A percentile compares a stretch with the other conserved stretches of the same genome.
Evolutionary conservation across 2,113 vertebrate genomes (phyloP).

Genomic region (Opisthocomus hoazin): DNA sequence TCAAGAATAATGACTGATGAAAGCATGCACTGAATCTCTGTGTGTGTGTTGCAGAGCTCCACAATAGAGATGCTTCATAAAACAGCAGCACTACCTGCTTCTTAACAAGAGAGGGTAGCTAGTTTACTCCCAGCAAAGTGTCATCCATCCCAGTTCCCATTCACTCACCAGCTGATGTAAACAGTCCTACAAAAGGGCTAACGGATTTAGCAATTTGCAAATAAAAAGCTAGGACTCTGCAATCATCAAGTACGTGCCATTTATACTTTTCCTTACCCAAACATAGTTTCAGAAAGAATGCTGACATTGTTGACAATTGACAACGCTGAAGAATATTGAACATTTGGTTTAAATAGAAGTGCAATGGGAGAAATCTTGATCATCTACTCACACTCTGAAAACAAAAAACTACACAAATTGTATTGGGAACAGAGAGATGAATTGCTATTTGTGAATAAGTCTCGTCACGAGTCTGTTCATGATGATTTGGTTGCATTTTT

Average conservation of each 20-base stretch:
- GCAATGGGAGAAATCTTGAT: neutral
- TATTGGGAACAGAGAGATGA: neutral
- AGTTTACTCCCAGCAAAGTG: neutral
- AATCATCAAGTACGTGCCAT: fast-evolving
- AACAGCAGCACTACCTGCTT: neutral
- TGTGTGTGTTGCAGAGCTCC: neutral
- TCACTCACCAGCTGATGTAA: neutral
- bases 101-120: neutral
- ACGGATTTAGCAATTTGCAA: neutral
- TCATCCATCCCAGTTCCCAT: neutral
- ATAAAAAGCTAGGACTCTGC: neutral
- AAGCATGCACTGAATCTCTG: neutral
- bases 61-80: neutral
- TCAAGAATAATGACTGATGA: neutral
- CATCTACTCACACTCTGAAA: neutral
- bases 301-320: neutral
- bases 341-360: neutral
- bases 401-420: neutral
- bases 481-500: neutral
- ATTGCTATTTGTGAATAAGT: neutral
- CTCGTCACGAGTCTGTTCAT: neutral
- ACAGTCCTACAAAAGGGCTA: neutral
- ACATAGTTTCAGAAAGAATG: neutral
- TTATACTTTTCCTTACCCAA: neutral
- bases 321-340: neutral